phyloP scores from a whole-genome alignment of 2,113 vertebrate species.

The Odontophorus gujanensis region DNA sequence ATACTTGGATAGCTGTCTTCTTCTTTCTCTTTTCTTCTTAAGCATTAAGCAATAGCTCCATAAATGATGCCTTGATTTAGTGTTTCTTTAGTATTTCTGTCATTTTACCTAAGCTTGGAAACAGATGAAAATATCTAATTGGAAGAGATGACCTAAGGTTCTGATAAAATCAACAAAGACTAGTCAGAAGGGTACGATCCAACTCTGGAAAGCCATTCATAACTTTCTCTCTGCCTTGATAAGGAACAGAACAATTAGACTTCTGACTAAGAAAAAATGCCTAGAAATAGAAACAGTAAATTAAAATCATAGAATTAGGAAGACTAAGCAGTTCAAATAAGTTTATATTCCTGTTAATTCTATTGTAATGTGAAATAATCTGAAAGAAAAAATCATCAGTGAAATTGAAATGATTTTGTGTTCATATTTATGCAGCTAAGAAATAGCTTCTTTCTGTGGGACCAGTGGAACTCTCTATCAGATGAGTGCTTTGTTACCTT shows the following conservation, averaged over 20 bases:
- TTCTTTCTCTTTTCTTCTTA: background rate
- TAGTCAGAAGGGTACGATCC: background rate
- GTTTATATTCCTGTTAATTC: background rate
- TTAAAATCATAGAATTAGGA: background rate
- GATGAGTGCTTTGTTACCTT: background rate
- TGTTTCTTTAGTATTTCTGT: background rate
- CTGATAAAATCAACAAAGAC: background rate
- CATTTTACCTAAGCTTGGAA: background rate
- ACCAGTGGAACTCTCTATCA: background rate
- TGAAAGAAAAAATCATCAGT: background rate
- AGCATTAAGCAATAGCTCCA: background rate
- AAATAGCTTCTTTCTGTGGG: background rate
- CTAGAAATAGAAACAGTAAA: background rate
- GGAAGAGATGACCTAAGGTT: background rate
- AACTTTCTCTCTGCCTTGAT: background rate
- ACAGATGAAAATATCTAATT: background rate
- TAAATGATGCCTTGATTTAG: background rate
- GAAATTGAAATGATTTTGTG: background rate
- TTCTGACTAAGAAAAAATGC: background rate
- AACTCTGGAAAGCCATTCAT: background rate
- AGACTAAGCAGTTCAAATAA: background rate
- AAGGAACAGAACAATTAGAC: background rate
- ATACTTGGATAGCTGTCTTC: background rate
- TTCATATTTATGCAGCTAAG: background rate
- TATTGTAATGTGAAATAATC: background rate